Percentiles rank a stretch among this genome's conserved stretches.
Conservation (phyloP, 2,797 vertebrate species). For the Macropodus opercularis region DNA sequence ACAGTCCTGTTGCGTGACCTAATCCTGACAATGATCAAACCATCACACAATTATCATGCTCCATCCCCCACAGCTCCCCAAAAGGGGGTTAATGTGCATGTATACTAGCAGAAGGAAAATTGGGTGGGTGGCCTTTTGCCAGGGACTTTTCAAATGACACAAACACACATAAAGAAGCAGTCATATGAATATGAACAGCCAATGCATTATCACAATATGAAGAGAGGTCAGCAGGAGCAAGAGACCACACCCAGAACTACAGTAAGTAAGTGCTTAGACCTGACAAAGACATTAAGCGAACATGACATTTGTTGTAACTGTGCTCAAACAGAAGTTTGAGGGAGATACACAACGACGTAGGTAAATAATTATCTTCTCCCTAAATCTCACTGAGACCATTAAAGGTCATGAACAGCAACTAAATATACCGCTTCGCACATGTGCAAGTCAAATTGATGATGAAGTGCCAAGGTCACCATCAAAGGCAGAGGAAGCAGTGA, state of each 20-base stretch:
- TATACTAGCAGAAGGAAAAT: conserved; percentile 22
- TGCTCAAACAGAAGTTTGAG: conserved; percentile 12
- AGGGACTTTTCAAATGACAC: conserved; percentile 10
- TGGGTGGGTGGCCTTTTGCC: conserved; percentile 46
- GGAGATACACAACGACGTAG: too few relatives aligned
- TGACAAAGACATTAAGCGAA: background rate
- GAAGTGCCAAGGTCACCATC: conserved; percentile 52
- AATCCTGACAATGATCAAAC: conserved; percentile 75
- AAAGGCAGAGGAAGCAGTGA: conserved; percentile 48
- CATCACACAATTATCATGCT: conserved; percentile 72
- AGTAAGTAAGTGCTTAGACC: background rate
- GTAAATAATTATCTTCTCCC: too few relatives aligned
- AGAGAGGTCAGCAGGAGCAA: conserved; percentile 30
- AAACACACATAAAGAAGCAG: conserved; percentile 5
- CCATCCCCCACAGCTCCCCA: background rate
- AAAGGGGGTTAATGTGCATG: too few relatives aligned
- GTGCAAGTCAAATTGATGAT: conserved; percentile 36
- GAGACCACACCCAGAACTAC: conserved; percentile 29
- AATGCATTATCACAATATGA: conserved; percentile 62
- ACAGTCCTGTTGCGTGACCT: conserved; percentile 67
- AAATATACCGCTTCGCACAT: conserved; percentile 37
- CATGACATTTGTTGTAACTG: conserved; percentile 7
- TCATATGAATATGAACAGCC: conserved; percentile 67
- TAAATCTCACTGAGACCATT: conserved; percentile 40
- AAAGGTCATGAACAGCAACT: conserved; percentile 26